Conservation (phyloP, 2,113 vertebrate species). For the Varanus komodoensis region DNA sequence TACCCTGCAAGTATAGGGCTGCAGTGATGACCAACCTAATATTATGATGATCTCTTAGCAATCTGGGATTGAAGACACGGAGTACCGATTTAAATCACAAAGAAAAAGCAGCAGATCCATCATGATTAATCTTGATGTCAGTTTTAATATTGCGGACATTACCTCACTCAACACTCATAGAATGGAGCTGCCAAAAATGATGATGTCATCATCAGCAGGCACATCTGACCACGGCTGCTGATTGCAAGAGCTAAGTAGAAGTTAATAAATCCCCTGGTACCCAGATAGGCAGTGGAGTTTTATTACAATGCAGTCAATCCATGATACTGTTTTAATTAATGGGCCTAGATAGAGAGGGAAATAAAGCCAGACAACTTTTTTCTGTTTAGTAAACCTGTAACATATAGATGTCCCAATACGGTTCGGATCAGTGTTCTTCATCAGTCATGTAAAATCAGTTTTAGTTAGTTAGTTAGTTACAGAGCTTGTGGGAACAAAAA, state of each 20-base stretch:
- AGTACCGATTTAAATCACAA: constrained; percentile 75
- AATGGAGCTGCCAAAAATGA: constrained; percentile 79
- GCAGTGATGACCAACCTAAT: constrained; percentile 65
- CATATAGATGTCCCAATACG: constrained; percentile 70
- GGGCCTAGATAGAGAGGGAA: constrained; percentile 71
- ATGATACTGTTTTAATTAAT: constrained; percentile 77
- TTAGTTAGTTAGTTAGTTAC: constrained; percentile 10
- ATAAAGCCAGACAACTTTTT: constrained; percentile 66
- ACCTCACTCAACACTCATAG: constrained; percentile 82
- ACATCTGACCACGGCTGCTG: constrained; percentile 81
- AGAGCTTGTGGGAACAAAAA: constrained; percentile 29
- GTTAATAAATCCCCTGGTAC: constrained; percentile 84
- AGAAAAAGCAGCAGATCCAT: constrained; percentile 78
- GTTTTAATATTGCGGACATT: constrained; percentile 85
- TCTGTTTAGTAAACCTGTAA: constrained; percentile 72
- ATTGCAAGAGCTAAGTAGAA: constrained; percentile 79
- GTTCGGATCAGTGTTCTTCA: constrained; percentile 63
- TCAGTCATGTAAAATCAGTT: constrained; percentile 48
- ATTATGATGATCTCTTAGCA: constrained; percentile 68
- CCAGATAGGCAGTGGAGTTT: constrained; percentile 80
- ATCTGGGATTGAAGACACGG: constrained; percentile 70
- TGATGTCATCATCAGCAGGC: constrained; percentile 85
- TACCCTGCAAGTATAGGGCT: not conserved
- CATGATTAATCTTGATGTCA: constrained; percentile 85
- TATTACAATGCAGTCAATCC: constrained; percentile 84